Conservation (phyloP, 2,113 vertebrate genomes). For the Pteronura brasiliensis region DNA sequence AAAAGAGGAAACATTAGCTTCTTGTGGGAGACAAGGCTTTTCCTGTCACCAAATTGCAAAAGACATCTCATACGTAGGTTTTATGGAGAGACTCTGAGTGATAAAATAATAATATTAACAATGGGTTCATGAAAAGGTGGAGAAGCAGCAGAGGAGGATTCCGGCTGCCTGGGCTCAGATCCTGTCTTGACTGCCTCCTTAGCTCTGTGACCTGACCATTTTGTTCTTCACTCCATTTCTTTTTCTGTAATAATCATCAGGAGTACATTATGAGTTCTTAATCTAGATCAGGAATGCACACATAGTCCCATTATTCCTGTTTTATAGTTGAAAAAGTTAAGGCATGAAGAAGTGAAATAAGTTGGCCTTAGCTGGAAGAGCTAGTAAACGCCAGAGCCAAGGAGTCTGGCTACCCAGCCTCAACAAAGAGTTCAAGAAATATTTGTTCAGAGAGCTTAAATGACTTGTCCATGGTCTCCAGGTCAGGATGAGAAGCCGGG, state of each 20-base stretch:
- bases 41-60: constrained; percentile 35
- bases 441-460: not conserved
- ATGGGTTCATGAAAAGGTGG: not conserved
- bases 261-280: not conserved
- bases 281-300: not conserved
- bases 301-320: not conserved
- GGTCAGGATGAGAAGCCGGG: not conserved
- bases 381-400: not conserved
- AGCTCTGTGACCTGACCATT: not conserved
- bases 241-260: not conserved
- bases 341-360: not conserved
- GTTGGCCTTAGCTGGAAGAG: not conserved
- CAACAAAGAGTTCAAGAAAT: not conserved
- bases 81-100: not conserved
- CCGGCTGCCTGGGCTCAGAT: not conserved
- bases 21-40: constrained; percentile 41
- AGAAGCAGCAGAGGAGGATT: not conserved
- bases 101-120: not conserved
- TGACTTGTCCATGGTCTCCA: not conserved
- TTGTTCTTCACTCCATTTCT: not conserved
- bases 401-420: not conserved
- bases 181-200: not conserved
- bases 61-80: not conserved
- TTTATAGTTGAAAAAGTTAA: not conserved
- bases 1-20: constrained; percentile 67